A percentile compares a stretch with the other conserved stretches of the same genome.
Evolutionary conservation across 1,140 invertebrate genomes (phyloP).

Genomic region (Pachyrhynchus sulphureomaculatus): DNA sequence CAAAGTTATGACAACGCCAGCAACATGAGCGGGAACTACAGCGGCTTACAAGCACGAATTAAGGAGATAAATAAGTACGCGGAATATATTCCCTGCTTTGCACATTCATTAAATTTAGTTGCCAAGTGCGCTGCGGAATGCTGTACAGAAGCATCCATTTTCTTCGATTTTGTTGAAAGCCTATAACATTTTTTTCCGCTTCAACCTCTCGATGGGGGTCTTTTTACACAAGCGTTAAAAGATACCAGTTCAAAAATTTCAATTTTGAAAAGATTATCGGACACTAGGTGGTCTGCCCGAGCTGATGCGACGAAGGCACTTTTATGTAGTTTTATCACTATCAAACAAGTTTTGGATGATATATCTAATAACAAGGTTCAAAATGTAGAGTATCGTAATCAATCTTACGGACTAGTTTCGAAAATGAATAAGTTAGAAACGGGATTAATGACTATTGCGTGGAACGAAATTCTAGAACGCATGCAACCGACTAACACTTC

Average conservation of each 20-base stretch:
- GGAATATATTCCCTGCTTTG: too few relatives aligned
- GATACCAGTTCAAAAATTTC: conserved; percentile 22
- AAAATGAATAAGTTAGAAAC: conserved; percentile 34
- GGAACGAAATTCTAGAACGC: conserved; percentile 27
- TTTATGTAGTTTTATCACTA: conserved; percentile 31
- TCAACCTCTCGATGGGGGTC: conserved; percentile 22
- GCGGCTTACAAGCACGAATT: too few relatives aligned
- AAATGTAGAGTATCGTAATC: conserved; percentile 26
- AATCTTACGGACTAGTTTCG: conserved; percentile 23
- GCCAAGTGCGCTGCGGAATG: too few relatives aligned
- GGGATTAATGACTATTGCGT: conserved; percentile 25
- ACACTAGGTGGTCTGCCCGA: conserved; percentile 32
- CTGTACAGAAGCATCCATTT: too few relatives aligned
- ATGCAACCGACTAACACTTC: conserved; percentile 25
- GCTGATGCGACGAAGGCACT: conserved; percentile 37
- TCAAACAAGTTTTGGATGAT: conserved; percentile 32
- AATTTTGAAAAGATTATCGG: conserved; percentile 22
- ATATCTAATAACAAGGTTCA: conserved; percentile 31
- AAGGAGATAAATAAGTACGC: too few relatives aligned
- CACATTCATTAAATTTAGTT: too few relatives aligned
- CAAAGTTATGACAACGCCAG: too few relatives aligned
- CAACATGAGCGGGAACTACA: too few relatives aligned
- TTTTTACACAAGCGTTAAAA: conserved; percentile 21
- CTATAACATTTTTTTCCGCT: conserved; percentile 30
- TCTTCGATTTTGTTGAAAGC: too few relatives aligned